phyloP scores from a whole-genome alignment of 2,797 vertebrate genomes.

The Gymnoscopelus microlampas region DNA sequence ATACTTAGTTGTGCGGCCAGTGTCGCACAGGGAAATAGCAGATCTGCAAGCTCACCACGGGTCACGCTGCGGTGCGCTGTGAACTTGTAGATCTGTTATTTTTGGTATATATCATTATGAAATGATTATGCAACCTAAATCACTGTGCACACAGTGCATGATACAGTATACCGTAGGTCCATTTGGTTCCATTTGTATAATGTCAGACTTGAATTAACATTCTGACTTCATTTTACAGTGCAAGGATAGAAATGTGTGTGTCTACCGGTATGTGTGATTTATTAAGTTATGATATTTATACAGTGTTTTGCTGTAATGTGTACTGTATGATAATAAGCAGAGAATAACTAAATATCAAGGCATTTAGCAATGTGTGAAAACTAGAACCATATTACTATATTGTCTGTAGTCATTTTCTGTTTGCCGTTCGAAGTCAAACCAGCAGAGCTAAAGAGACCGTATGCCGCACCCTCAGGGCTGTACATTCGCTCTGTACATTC shows the following conservation, averaged over 20 bases:
- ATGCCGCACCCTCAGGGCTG: constrained; percentile 11
- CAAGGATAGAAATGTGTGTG: no score
- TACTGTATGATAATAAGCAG: not conserved
- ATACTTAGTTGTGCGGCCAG: no score
- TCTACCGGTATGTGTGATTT: constrained; percentile 1
- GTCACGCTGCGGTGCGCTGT: no score
- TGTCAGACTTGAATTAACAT: no score
- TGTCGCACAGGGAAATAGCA: no score
- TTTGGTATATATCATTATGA: not conserved
- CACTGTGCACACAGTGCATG: no score
- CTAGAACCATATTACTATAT: not conserved
- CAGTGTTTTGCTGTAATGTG: not conserved
- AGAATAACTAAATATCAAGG: not conserved
- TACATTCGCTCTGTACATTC: constrained; percentile 1
- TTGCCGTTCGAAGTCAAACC: not conserved
- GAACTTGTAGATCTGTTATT: no score
- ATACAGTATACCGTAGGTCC: no score
- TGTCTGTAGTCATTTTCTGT: not conserved
- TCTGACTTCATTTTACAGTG: no score
- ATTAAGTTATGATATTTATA: not conserved
- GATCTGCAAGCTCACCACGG: no score
- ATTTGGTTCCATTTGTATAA: no score
- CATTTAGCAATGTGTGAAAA: not conserved
- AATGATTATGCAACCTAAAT: not conserved
- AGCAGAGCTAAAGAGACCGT: not conserved